Evolutionary conservation across 2,888 invertebrate species (phyloP).

Genomic region (Pachymerium ferrugineum): DNA sequence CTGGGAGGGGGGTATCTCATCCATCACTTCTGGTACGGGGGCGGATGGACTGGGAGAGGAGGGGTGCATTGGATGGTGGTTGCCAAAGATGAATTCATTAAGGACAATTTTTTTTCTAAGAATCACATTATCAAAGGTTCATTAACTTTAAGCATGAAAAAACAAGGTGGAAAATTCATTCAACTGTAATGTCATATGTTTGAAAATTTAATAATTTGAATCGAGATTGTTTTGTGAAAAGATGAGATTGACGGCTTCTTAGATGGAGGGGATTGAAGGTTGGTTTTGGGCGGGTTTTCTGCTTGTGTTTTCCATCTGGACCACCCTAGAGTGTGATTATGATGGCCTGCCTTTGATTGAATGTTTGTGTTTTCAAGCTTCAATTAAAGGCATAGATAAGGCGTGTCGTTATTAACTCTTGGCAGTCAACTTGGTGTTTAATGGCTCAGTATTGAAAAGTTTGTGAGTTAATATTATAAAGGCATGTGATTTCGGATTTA

Average conservation of each 20-base stretch:
- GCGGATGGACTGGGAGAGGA: neutral
- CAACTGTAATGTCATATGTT: too few species aligned
- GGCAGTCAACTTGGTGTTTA: neutral
- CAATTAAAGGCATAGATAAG: neutral
- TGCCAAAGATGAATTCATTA: neutral
- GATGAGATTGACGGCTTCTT: too few species aligned
- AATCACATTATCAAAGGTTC: neutral
- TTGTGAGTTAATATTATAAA: neutral
- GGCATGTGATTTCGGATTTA: neutral
- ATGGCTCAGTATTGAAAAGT: neutral
- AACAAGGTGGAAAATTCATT: too few species aligned
- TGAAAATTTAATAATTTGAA: too few species aligned
- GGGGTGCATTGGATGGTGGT: too few species aligned
- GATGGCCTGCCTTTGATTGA: too few species aligned
- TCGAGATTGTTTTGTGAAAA: too few species aligned
- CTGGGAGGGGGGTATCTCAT: neutral
- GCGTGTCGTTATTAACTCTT: neutral
- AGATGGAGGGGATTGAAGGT: too few species aligned
- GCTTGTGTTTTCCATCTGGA: neutral
- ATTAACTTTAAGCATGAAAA: neutral
- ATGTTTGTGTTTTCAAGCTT: neutral
- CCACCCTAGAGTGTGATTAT: neutral
- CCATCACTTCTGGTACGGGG: neutral
- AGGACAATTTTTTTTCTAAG: neutral
- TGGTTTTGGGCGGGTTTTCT: too few species aligned